These are phyloP conservation scores for Monodelphis domestica DNA, from an alignment of 2,797 vertebrate species.

Conservation along the genomic window DNA sequence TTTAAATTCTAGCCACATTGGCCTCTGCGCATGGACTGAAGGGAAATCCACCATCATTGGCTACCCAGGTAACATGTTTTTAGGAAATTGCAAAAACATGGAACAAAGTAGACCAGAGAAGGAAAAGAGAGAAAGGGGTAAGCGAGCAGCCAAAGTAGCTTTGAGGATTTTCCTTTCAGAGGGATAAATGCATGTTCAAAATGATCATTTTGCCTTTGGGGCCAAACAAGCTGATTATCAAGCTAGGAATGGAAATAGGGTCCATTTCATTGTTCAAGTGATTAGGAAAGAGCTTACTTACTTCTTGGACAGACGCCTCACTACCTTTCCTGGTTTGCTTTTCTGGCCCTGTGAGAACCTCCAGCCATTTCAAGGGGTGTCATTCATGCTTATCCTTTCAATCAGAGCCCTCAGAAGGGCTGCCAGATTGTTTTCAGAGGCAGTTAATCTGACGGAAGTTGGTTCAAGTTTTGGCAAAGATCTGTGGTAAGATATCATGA, in stretches of 20 bases:
- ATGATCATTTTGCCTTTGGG: conserved; percentile 71
- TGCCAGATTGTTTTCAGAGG: conserved; percentile 88
- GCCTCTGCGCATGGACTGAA: conserved; percentile 3
- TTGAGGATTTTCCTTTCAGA: conserved; percentile 67
- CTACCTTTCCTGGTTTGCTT: conserved; percentile 74
- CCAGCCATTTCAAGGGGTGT: conserved; percentile 82
- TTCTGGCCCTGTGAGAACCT: conserved; percentile 80
- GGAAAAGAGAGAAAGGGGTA: background rate
- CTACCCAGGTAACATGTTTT: background rate
- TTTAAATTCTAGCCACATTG: conserved; percentile 68
- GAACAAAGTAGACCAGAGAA: conserved; percentile 57
- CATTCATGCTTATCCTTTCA: conserved; percentile 85
- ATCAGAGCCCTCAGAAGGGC: conserved; percentile 85
- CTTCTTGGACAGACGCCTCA: conserved; percentile 77
- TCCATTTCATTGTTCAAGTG: conserved; percentile 72
- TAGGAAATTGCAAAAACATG: conserved; percentile 50
- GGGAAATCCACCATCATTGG: conserved; percentile 40
- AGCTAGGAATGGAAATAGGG: conserved; percentile 68
- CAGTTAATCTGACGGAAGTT: conserved; percentile 92
- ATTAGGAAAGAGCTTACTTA: conserved; percentile 78
- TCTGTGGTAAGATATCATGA: conserved; percentile 84
- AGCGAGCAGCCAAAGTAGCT: conserved; percentile 45
- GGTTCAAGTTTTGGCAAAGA: conserved; percentile 92
- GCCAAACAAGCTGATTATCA: conserved; percentile 77
- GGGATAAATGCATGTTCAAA: conserved; percentile 74